A percentile compares a stretch with the other conserved stretches of the same genome.
phyloP scores from a whole-genome alignment of 2,888 invertebrate genomes.

The Teleiodes luculella region DNA sequence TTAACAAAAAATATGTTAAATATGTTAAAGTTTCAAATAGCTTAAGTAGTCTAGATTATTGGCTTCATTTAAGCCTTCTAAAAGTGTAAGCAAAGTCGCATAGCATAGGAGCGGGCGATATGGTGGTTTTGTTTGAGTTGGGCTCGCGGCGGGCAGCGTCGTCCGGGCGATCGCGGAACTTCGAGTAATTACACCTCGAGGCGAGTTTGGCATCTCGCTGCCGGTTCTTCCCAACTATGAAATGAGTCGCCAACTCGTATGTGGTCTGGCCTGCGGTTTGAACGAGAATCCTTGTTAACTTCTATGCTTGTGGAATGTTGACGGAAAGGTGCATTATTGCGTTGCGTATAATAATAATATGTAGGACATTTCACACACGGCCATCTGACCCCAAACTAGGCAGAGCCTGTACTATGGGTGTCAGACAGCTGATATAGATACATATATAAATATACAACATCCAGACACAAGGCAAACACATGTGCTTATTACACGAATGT shows the following conservation, averaged over 20 bases:
- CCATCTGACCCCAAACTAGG: too few species aligned
- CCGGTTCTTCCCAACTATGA: constrained; percentile 54
- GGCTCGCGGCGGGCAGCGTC: constrained; percentile 17
- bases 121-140: constrained; percentile 64
- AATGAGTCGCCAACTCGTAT: constrained; percentile 47
- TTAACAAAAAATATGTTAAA: too few species aligned
- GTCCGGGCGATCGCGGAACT: constrained; percentile 51
- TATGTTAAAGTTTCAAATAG: constrained; percentile 16
- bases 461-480: too few species aligned
- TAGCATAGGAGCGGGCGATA: constrained; percentile 29
- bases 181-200: constrained; percentile 70
- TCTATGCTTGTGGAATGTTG: constrained; percentile 4
- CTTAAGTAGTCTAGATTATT: not conserved
- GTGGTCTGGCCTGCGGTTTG: constrained; percentile 31
- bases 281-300: constrained; percentile 13
- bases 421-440: too few species aligned
- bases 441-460: too few species aligned
- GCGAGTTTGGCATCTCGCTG: constrained; percentile 38
- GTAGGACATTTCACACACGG: too few species aligned
- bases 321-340: not conserved
- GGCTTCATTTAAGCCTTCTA: constrained; percentile 8
- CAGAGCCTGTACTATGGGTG: too few species aligned
- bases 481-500: too few species aligned
- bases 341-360: too few species aligned
- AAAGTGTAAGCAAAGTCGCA: constrained; percentile 22